Evolutionary conservation across 2,797 vertebrate genomes (phyloP).

Genomic region (Lacerta agilis): DNA sequence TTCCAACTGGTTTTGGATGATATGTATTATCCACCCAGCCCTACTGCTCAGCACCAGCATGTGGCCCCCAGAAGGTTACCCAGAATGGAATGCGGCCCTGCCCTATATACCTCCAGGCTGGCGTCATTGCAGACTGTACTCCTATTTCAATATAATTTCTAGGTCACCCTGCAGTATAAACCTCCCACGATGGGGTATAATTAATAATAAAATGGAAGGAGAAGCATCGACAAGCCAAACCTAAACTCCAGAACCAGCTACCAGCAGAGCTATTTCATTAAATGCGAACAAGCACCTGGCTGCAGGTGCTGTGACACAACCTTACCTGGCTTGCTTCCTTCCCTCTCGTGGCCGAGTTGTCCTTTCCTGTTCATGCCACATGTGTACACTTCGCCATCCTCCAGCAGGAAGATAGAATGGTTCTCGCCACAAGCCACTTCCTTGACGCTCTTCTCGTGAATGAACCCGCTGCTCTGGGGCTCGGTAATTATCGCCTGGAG

Average conservation of each 20-base stretch:
- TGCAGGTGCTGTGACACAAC: background rate
- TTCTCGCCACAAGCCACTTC: constrained; percentile 90
- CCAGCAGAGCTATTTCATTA: background rate
- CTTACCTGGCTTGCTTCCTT: constrained; percentile 86
- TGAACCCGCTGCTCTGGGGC: constrained; percentile 84
- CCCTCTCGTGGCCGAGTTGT: constrained; percentile 90
- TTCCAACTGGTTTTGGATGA: too few species aligned
- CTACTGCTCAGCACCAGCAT: too few species aligned
- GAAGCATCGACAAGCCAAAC: background rate
- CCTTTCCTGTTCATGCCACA: constrained; percentile 92
- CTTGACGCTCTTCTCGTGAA: constrained; percentile 84
- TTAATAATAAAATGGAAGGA: background rate
- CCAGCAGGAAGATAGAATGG: constrained; percentile 91
- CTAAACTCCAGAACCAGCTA: background rate
- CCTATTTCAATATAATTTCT: too few species aligned
- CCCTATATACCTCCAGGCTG: background rate
- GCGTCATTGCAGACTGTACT: background rate
- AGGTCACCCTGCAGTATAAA: background rate
- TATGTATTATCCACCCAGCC: too few species aligned
- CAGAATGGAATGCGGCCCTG: too few species aligned
- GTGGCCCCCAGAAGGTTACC: too few species aligned
- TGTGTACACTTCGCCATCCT: constrained; percentile 92
- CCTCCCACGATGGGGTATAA: background rate
- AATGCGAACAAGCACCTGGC: background rate
- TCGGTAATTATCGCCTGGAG: constrained; percentile 83